A percentile compares a stretch with the other conserved stretches of the same genome.
Evolutionary conservation across 2,888 invertebrate species (phyloP).

Genomic region (Andrena praecox): DNA sequence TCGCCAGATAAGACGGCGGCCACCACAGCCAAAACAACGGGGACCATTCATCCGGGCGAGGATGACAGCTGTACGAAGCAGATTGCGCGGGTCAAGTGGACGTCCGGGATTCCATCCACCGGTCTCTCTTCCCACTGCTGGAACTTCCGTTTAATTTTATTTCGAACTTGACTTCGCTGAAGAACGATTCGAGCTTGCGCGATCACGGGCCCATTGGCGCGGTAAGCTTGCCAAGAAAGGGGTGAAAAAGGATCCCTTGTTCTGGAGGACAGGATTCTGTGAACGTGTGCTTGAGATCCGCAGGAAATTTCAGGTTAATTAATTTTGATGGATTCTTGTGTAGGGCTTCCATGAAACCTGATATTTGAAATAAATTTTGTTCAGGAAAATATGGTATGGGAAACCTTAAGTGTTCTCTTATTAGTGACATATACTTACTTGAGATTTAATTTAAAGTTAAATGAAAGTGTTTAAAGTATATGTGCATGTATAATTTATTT

Average conservation of each 20-base stretch:
- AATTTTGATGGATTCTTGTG: neutral
- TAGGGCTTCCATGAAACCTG: neutral
- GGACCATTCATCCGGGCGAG: slow-evolving; percentile 36
- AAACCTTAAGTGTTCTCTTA: too few relatives aligned
- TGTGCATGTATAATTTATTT: too few relatives aligned
- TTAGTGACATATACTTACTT: too few relatives aligned
- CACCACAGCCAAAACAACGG: slow-evolving; percentile 35
- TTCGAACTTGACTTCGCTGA: slow-evolving; percentile 27
- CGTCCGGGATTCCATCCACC: slow-evolving; percentile 42
- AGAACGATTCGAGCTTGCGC: neutral
- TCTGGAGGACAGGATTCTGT: neutral
- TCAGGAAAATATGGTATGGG: too few relatives aligned
- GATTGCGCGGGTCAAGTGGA: slow-evolving; percentile 61
- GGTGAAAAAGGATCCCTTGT: neutral
- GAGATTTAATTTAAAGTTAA: too few relatives aligned
- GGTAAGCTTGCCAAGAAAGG: neutral
- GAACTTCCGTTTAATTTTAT: slow-evolving; percentile 48
- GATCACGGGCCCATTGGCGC: too few relatives aligned
- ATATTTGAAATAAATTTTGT: neutral
- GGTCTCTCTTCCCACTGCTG: slow-evolving; percentile 2
- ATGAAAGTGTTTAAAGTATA: too few relatives aligned
- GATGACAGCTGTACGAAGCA: slow-evolving; percentile 63
- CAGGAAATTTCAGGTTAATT: slow-evolving; percentile 4
- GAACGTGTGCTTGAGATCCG: neutral
- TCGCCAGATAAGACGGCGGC: slow-evolving; percentile 45